Evolutionary conservation across 2,888 invertebrate species (phyloP).

Genomic region (Campoletis raptor): DNA sequence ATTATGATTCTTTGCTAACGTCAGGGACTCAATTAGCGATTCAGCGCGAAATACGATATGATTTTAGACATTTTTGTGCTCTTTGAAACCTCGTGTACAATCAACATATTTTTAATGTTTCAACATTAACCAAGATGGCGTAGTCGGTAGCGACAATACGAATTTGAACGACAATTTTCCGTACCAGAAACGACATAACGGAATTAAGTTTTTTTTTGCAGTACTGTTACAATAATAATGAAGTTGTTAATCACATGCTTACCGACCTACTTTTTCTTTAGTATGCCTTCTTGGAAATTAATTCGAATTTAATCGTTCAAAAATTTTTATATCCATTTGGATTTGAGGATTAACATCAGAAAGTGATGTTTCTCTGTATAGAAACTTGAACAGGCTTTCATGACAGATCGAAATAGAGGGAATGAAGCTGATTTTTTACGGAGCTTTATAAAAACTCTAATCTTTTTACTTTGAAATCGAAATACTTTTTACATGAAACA

Average conservation of each 20-base stretch:
- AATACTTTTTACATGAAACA: background rate
- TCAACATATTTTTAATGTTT: conserved; percentile 5
- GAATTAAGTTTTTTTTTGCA: background rate
- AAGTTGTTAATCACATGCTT: background rate
- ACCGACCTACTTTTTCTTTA: background rate
- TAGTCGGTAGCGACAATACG: background rate
- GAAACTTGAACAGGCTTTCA: no score
- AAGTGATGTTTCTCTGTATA: background rate
- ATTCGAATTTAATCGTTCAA: background rate
- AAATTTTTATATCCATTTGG: background rate
- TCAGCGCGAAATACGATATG: conserved; percentile 65
- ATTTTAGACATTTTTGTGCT: conserved; percentile 40
- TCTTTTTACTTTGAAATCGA: background rate
- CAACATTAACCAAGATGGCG: conserved; percentile 8
- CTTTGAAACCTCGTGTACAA: background rate
- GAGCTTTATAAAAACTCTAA: background rate
- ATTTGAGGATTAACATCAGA: background rate
- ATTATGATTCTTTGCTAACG: conserved; percentile 29
- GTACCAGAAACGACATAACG: conserved; percentile 9
- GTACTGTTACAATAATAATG: background rate
- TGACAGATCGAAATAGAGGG: background rate
- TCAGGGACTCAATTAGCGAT: conserved; percentile 46
- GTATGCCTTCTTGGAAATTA: background rate
- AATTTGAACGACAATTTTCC: conserved; percentile 13
- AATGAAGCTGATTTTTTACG: background rate